These are phyloP conservation scores for Drosophila birchii DNA, from an alignment of 2,888 invertebrate genomes.

Conservation along the genomic window DNA sequence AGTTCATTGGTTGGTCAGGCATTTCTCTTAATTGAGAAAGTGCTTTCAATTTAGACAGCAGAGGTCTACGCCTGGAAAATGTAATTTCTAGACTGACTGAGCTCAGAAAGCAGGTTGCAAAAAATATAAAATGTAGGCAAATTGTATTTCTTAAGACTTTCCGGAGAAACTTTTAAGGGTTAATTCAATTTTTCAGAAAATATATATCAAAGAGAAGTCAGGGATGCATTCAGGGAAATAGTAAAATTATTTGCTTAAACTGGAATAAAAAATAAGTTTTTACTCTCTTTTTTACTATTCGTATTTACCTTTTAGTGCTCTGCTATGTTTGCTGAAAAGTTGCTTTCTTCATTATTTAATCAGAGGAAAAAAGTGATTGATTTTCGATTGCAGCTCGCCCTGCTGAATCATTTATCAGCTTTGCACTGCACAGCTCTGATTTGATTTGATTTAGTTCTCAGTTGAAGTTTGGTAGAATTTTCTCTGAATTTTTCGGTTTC, in stretches of 20 bases:
- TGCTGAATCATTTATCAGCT: constrained; percentile 47
- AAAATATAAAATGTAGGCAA: constrained; percentile 1
- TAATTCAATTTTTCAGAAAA: not conserved
- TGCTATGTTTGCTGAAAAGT: not conserved
- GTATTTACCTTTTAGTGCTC: not conserved
- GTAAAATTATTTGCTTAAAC: not conserved
- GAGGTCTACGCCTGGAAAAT: not conserved
- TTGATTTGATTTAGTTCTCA: constrained; percentile 49
- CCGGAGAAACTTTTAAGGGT: not conserved
- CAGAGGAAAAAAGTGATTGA: constrained; percentile 13
- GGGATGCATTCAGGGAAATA: not conserved
- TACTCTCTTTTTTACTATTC: not conserved
- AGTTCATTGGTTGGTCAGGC: not conserved
- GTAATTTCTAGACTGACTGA: not conserved
- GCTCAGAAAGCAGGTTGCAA: not conserved
- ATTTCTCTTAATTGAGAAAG: constrained; percentile 9
- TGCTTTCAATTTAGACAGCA: constrained; percentile 1
- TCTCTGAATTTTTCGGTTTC: not conserved
- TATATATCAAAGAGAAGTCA: not conserved
- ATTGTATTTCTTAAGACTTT: not conserved
- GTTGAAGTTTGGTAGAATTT: not conserved
- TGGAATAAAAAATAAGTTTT: not conserved
- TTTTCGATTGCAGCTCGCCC: constrained; percentile 19
- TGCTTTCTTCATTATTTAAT: constrained; percentile 16
- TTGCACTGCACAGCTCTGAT: constrained; percentile 43